Base-by-base conservation (phyloP, 2,888 invertebrate genomes). In the Psococerastis gibbosa region DNA sequence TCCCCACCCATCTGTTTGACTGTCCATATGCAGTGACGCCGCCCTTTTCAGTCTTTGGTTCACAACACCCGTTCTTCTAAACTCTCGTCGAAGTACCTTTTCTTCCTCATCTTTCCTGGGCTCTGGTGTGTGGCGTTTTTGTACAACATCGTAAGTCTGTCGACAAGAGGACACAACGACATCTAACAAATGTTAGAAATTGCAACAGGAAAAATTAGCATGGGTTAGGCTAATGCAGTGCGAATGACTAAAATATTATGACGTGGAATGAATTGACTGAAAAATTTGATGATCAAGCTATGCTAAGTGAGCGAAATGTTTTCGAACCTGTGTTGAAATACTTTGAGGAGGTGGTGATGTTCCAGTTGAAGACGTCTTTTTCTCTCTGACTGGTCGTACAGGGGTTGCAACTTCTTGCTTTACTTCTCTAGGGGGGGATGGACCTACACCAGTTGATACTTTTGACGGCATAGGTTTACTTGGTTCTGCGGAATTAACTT, bases 321-420 rank as follows among this genome's bases (percentile, higher is more conserved):
- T n/a, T n/a, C n/a, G n/a, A n/a, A 79, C 82, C 72, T 88, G 87
- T 18, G 87, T 88, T 20, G 85, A 82, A 55, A 82, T 84, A 57
- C 67, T 82, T 60, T 87, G 87, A 2, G 87, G 85, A 23, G 84
- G 82, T 34, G 87, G 85, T 23, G 84, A 85, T 23, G 85, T 85
- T 46, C 80, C 83, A 41, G 77, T 81, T 46, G 79, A 80, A 34
- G 65, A 62, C 35, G 64, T 62, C 22, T 62, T 56, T 31, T 43
- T 45, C 31, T 35, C 34, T 6, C 33, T 35, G 8, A n/a, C 31
- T 11, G 13, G 18, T 6, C 32, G 41, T 5, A 32, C 11, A 13
- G 38, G 9, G 9, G 43, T 34, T 3, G 44, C 32, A 4, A 11
- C 22, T 33, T 41, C n/a, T 44, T 48, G 49, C 42, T 45, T 45